These are phyloP conservation scores for Falco cherrug DNA, from an alignment of 2,797 vertebrate genomes.

Conservation along the genomic window DNA sequence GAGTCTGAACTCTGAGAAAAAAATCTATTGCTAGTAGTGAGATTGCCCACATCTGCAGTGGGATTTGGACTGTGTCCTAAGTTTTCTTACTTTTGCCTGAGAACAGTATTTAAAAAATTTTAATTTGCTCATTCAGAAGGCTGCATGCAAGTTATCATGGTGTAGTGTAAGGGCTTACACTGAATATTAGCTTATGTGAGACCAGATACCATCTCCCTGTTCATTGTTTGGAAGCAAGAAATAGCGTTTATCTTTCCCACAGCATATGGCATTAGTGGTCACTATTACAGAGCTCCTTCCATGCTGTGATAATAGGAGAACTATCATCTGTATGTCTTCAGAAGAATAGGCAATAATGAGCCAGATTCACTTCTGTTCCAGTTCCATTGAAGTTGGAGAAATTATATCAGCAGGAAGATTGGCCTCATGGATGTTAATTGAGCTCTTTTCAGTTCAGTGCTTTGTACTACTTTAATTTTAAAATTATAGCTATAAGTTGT, in stretches of 20 bases:
- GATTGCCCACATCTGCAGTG: not conserved
- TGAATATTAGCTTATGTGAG: not conserved
- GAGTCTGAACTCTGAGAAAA: not conserved
- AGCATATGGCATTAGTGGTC: not conserved
- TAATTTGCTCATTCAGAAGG: not conserved
- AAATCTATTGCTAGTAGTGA: not conserved
- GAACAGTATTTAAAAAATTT: not conserved
- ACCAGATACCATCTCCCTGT: not conserved
- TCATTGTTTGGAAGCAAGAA: constrained; percentile 29
- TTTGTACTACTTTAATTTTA: constrained; percentile 54
- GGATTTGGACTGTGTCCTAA: not conserved
- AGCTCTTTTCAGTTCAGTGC: constrained; percentile 35
- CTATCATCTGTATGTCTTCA: constrained; percentile 16
- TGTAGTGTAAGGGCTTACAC: not conserved
- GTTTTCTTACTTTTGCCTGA: not conserved
- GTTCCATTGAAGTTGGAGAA: constrained; percentile 22
- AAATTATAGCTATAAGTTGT: constrained; percentile 30
- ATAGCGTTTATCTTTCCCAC: constrained; percentile 7
- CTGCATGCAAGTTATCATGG: not conserved
- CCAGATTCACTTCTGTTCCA: not conserved
- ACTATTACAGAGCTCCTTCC: constrained; percentile 8
- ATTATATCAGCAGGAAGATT: constrained; percentile 52
- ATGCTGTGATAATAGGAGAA: constrained; percentile 28
- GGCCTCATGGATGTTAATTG: constrained; percentile 46
- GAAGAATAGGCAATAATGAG: constrained; percentile 58